These are phyloP conservation scores for Synergus umbraculus DNA, from an alignment of 2,888 invertebrate genomes.

Conservation along the genomic window DNA sequence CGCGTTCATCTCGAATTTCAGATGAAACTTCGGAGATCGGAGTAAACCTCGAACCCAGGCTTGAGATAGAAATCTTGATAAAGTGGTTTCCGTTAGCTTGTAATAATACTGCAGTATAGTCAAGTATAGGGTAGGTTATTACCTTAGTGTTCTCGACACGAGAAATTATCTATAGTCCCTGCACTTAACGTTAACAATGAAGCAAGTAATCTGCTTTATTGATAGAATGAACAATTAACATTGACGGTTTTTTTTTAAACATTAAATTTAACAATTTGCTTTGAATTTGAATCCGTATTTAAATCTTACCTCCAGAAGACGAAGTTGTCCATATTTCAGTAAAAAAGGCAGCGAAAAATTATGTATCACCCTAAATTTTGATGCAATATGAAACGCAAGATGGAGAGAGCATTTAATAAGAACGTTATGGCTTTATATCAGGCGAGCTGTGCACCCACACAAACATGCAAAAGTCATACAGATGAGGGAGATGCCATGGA, in stretches of 20 bases:
- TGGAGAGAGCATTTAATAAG: slow-evolving; percentile 60
- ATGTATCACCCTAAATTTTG: slow-evolving; percentile 21
- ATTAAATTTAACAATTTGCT: neutral
- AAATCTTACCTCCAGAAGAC: neutral
- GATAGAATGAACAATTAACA: slow-evolving; percentile 32
- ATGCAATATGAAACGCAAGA: slow-evolving; percentile 33
- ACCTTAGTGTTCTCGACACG: slow-evolving; percentile 49
- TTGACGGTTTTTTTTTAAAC: no score
- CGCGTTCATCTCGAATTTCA: slow-evolving; percentile 11
- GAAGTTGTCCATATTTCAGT: neutral
- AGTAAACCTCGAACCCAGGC: slow-evolving; percentile 18
- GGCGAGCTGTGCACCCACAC: slow-evolving; percentile 45
- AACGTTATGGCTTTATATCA: slow-evolving; percentile 53
- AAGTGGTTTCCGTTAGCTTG: slow-evolving; percentile 51
- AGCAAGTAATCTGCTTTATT: slow-evolving; percentile 57
- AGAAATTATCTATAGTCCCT: slow-evolving; percentile 52
- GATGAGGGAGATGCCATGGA: slow-evolving; percentile 32
- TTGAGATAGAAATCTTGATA: slow-evolving; percentile 31
- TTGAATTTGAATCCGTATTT: neutral
- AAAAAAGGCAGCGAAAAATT: neutral
- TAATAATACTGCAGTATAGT: slow-evolving; percentile 45
- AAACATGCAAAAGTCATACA: slow-evolving; percentile 46
- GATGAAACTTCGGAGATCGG: neutral
- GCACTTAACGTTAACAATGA: slow-evolving; percentile 63
- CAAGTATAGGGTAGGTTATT: slow-evolving; percentile 52